phyloP scores from a whole-genome alignment of 2,797 vertebrate species.

The Tapirus indicus region DNA sequence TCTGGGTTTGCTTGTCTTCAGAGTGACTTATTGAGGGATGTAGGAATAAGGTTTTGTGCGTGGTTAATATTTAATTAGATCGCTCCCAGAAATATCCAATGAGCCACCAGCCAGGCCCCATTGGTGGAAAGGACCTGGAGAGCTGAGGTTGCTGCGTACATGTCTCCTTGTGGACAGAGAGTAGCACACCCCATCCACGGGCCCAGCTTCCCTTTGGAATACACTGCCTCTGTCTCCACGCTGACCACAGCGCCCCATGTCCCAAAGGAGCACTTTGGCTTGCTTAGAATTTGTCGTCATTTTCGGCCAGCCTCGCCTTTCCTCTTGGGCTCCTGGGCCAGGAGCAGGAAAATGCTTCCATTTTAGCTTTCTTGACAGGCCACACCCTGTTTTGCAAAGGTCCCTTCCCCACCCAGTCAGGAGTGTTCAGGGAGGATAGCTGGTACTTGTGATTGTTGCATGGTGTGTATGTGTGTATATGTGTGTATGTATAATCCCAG shows the following conservation, averaged over 20 bases:
- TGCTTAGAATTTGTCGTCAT: background rate
- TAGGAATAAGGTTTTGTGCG: conserved; percentile 48
- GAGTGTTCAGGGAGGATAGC: background rate
- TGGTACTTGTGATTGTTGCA: background rate
- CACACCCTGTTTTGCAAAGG: conserved; percentile 14
- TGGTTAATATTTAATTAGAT: conserved; percentile 81
- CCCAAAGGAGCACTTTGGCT: background rate
- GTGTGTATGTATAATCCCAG: background rate
- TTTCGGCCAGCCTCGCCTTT: background rate
- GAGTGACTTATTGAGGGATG: background rate
- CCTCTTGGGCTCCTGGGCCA: background rate
- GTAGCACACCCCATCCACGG: background rate
- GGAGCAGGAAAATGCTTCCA: background rate
- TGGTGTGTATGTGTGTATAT: background rate
- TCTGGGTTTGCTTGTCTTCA: background rate
- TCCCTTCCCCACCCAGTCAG: background rate
- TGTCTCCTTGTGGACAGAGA: conserved; percentile 32
- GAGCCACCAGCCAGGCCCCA: conserved; percentile 2
- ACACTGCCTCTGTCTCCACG: background rate
- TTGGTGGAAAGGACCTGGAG: background rate
- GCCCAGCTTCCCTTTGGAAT: background rate
- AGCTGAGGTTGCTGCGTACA: background rate
- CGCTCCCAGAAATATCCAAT: conserved; percentile 71
- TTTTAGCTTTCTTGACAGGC: conserved; percentile 1
- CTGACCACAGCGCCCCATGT: background rate